These are phyloP conservation scores for Camponotus vicinus DNA, from an alignment of 1,140 invertebrate species.

Conservation along the genomic window DNA sequence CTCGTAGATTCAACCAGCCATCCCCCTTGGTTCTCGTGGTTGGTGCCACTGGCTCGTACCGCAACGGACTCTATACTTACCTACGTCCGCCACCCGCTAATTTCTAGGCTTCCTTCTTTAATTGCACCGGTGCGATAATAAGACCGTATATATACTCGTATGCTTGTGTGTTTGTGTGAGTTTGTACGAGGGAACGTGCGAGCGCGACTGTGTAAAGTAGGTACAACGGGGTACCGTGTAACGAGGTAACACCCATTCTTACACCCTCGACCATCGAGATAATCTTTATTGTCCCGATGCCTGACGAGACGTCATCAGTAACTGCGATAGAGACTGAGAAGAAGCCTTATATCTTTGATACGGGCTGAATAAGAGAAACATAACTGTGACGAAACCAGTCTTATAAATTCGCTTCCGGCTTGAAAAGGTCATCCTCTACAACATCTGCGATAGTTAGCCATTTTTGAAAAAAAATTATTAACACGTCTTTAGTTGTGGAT, in stretches of 20 bases:
- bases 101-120: constrained; percentile 85
- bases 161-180: not conserved
- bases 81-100: constrained; percentile 83
- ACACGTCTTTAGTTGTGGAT: not conserved
- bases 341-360: not conserved
- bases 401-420: not conserved
- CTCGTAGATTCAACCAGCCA: constrained; percentile 67
- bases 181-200: not conserved
- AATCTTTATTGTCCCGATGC: constrained; percentile 76
- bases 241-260: constrained; percentile 81
- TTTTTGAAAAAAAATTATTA: constrained; percentile 11
- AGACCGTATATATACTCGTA: constrained; percentile 69
- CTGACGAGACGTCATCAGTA: constrained; percentile 48
- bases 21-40: constrained; percentile 71
- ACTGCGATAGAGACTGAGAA: constrained; percentile 22
- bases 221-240: constrained; percentile 72
- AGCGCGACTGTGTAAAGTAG: constrained; percentile 12
- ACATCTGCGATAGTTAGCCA: not conserved
- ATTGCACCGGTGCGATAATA: constrained; percentile 84
- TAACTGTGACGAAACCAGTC: constrained; percentile 57
- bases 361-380: not conserved
- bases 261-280: constrained; percentile 78
- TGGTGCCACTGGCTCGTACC: constrained; percentile 68
- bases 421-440: not conserved
- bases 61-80: constrained; percentile 82